A percentile compares a stretch with the other conserved stretches of the same genome.
These are phyloP conservation scores for Drosophila formosana DNA, from an alignment of 2,888 invertebrate genomes.

Conservation along the genomic window DNA sequence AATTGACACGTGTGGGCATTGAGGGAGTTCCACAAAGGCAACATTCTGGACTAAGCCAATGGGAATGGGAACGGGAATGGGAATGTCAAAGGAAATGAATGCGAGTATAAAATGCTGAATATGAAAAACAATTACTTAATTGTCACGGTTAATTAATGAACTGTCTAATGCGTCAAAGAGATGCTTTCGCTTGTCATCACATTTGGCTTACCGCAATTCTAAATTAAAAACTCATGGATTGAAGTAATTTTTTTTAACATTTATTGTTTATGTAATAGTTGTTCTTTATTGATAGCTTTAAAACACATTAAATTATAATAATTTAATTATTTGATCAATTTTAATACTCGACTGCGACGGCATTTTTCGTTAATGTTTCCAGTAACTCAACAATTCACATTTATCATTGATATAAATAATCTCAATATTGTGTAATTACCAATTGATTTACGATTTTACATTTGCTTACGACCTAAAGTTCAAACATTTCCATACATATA, in stretches of 20 bases:
- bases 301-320: conserved; percentile 32
- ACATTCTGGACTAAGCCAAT: background rate
- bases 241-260: conserved; percentile 19
- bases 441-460: conserved; percentile 30
- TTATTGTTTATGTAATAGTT: conserved; percentile 42
- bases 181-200: background rate
- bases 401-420: conserved; percentile 36
- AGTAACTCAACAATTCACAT: conserved; percentile 38
- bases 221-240: background rate
- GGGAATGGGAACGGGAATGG: background rate
- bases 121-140: conserved; percentile 32
- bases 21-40: conserved; percentile 7
- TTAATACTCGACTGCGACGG: conserved; percentile 57
- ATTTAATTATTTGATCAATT: conserved; percentile 30
- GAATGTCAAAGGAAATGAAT: conserved; percentile 4
- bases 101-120: conserved; percentile 3
- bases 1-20: conserved; percentile 41
- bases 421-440: conserved; percentile 23
- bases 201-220: background rate
- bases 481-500: conserved; percentile 13
- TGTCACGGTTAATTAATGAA: conserved; percentile 22
- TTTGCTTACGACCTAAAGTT: conserved; percentile 14
- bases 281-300: conserved; percentile 28
- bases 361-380: conserved; percentile 19
- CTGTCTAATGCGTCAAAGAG: background rate